phyloP scores from a whole-genome alignment of 2,797 vertebrate species.

The Gadopsis marmoratus region DNA sequence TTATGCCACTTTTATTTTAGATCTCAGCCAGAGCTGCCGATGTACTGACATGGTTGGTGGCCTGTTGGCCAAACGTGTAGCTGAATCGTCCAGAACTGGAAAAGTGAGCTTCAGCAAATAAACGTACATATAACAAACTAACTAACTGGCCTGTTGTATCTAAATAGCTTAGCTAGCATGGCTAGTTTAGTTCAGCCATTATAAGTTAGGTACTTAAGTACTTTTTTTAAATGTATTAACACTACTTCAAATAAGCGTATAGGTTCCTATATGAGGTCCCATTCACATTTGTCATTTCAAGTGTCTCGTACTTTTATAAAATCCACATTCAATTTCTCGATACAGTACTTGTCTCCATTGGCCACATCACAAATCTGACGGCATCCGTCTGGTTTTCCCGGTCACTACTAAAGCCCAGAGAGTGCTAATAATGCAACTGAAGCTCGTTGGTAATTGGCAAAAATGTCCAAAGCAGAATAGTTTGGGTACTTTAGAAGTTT shows the following conservation, averaged over 20 bases:
- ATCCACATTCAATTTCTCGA: too few species aligned
- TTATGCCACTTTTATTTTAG: conserved; percentile 19
- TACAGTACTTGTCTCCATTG: too few species aligned
- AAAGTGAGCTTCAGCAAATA: background rate
- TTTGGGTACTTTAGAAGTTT: background rate
- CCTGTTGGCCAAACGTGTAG: background rate
- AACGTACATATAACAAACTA: background rate
- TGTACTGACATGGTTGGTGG: background rate
- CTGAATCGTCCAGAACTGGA: background rate
- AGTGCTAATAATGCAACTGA: background rate
- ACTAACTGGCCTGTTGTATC: background rate
- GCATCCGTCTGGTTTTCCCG: background rate
- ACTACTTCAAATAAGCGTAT: background rate
- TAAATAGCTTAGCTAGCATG: background rate
- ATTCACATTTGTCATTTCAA: background rate
- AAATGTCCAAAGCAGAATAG: background rate
- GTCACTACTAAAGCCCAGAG: background rate
- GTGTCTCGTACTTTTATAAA: too few species aligned
- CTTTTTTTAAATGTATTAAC: background rate
- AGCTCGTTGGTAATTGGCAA: background rate
- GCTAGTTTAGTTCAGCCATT: background rate
- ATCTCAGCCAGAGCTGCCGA: conserved; percentile 19
- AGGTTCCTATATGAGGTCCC: background rate
- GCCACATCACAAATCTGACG: too few species aligned
- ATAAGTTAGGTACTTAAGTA: too few species aligned